These are phyloP conservation scores for Ferrisia virgata DNA, from an alignment of 2,888 invertebrate species.

Conservation along the genomic window DNA sequence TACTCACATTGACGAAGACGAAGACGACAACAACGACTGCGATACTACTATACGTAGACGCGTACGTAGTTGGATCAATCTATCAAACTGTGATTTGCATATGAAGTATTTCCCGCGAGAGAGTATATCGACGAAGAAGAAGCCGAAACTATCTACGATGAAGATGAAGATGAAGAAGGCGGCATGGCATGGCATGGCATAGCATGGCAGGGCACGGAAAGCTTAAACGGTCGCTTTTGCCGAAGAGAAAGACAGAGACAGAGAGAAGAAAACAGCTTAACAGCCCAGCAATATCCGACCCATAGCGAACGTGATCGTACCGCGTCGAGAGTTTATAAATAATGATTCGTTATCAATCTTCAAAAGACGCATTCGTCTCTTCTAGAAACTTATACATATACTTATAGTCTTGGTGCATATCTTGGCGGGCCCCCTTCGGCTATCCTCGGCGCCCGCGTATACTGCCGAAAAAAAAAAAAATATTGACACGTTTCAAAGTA, in stretches of 20 bases:
- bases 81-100: slow-evolving; percentile 42
- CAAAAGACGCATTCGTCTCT: neutral
- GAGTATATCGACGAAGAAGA: neutral
- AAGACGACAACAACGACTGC: neutral
- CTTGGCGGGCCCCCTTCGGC: neutral
- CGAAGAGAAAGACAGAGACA: neutral
- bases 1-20: neutral
- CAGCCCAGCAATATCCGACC: neutral
- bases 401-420: neutral
- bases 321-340: slow-evolving; percentile 29
- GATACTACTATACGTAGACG: neutral
- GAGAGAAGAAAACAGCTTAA: neutral
- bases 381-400: neutral
- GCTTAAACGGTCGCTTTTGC: neutral
- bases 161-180: neutral
- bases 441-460: neutral
- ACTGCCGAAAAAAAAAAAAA: neutral
- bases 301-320: neutral
- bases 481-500: slow-evolving; percentile 41
- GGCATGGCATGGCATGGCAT: too few species aligned
- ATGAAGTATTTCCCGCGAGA: slow-evolving; percentile 40
- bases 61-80: slow-evolving; percentile 8
- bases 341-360: slow-evolving; percentile 42
- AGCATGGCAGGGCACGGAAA: too few species aligned
- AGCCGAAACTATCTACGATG: neutral